A percentile compares a stretch with the other conserved stretches of the same genome.
These are phyloP conservation scores for Myripristis jacobus DNA, from an alignment of 2,797 vertebrate genomes.

Conservation along the genomic window DNA sequence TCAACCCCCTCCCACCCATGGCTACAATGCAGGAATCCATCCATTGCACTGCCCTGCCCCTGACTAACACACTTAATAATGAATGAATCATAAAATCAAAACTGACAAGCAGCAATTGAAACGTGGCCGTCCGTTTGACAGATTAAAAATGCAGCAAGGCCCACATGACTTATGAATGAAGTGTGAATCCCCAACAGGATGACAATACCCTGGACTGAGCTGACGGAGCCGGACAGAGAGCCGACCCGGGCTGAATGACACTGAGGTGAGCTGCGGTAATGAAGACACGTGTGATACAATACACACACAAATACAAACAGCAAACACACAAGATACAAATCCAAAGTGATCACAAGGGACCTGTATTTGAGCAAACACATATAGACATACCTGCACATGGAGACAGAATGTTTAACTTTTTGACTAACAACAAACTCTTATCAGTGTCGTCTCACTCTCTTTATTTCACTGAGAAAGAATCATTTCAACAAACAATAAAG, in stretches of 20 bases:
- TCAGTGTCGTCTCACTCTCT: no score
- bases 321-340: background rate
- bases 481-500: no score
- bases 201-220: conserved; percentile 25
- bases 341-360: background rate
- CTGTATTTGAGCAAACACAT: background rate
- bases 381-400: conserved; percentile 5
- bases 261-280: background rate
- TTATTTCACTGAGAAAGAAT: no score
- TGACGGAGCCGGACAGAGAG: conserved; percentile 22
- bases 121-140: conserved; percentile 75
- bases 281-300: background rate
- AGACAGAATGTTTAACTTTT: no score
- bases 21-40: conserved; percentile 65
- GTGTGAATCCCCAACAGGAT: conserved; percentile 47
- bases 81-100: conserved; percentile 82
- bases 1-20: conserved; percentile 10
- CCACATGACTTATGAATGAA: conserved; percentile 79
- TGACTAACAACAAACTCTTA: no score
- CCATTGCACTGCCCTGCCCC: conserved; percentile 60
- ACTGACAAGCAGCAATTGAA: conserved; percentile 83
- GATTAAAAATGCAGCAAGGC: conserved; percentile 81
- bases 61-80: conserved; percentile 76
- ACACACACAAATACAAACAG: background rate
- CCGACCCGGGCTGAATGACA: background rate